Percentiles rank a stretch among this genome's conserved stretches.
Conservation (phyloP, 2,888 invertebrate genomes). For the Papilio elwesi region DNA sequence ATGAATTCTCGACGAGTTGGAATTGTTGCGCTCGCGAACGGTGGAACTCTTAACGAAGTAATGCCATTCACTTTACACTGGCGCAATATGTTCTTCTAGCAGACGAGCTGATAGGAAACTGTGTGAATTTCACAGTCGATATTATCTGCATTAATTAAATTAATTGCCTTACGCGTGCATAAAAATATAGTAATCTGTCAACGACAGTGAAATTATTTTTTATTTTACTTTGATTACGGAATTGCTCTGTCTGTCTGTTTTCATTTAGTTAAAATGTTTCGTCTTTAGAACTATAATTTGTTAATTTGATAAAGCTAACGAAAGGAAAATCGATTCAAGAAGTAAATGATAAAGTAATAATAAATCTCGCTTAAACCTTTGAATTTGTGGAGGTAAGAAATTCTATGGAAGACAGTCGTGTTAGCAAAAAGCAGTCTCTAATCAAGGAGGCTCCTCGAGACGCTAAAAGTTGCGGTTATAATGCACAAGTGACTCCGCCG, state of each 20-base stretch:
- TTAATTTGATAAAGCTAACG: background rate
- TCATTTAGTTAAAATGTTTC: background rate
- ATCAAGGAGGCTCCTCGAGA: constrained; percentile 47
- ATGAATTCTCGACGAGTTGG: constrained; percentile 31
- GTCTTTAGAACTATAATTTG: background rate
- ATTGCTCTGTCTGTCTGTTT: background rate
- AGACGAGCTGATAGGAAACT: background rate
- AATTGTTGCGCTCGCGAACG: constrained; percentile 8
- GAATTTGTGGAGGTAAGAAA: constrained; percentile 35
- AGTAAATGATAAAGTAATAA: constrained; percentile 7
- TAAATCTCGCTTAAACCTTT: background rate
- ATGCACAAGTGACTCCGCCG: constrained; percentile 45
- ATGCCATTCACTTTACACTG: background rate
- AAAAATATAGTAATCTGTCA: no score
- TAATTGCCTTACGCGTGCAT: no score
- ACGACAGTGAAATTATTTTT: no score
- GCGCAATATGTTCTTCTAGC: background rate
- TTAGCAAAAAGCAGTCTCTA: constrained; percentile 47
- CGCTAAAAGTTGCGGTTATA: constrained; percentile 50
- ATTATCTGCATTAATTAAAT: no score
- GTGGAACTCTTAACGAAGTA: constrained; percentile 14
- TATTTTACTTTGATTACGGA: background rate
- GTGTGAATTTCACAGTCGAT: background rate
- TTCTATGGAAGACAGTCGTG: constrained; percentile 43
- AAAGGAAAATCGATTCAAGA: background rate